Percentiles rank a stretch among this genome's conserved stretches.
Evolutionary conservation across 2,888 invertebrate genomes (phyloP).

Genomic region (Elmis aenea): DNA sequence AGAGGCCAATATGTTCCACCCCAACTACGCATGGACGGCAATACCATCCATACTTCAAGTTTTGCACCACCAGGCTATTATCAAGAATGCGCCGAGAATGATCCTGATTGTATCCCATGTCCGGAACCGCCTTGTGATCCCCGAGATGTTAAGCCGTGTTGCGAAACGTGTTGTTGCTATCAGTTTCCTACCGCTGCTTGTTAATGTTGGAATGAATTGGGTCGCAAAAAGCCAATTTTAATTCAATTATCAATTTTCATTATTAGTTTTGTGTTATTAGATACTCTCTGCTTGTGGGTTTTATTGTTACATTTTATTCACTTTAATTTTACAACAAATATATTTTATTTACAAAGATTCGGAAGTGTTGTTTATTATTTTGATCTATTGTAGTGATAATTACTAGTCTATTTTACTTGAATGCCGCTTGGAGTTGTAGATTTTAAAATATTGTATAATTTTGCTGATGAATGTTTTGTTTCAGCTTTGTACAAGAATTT

Average conservation of each 20-base stretch:
- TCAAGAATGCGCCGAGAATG: slow-evolving; percentile 1
- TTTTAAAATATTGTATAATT: too few relatives aligned
- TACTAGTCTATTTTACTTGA: too few relatives aligned
- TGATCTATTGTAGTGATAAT: too few relatives aligned
- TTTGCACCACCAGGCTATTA: slow-evolving; percentile 48
- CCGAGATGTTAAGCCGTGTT: neutral
- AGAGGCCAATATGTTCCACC: slow-evolving; percentile 44
- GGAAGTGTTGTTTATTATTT: too few relatives aligned
- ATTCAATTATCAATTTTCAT: too few relatives aligned
- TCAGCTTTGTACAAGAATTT: slow-evolving; percentile 90
- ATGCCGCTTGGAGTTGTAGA: too few relatives aligned
- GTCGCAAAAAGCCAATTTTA: neutral
- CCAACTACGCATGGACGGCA: slow-evolving; percentile 48
- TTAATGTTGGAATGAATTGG: neutral
- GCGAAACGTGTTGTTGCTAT: slow-evolving; percentile 7
- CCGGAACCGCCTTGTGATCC: slow-evolving; percentile 36
- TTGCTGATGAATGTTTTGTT: too few relatives aligned
- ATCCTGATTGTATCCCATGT: slow-evolving; percentile 21
- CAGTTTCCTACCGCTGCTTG: slow-evolving; percentile 3
- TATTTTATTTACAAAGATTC: too few relatives aligned
- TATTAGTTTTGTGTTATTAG: too few relatives aligned
- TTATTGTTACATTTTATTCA: too few relatives aligned
- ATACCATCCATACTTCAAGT: slow-evolving; percentile 54
- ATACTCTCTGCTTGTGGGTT: too few relatives aligned
- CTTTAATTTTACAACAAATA: too few relatives aligned